Evolutionary conservation across 1,140 invertebrate genomes (phyloP).

Genomic region (Drosophila fuyamai): DNA sequence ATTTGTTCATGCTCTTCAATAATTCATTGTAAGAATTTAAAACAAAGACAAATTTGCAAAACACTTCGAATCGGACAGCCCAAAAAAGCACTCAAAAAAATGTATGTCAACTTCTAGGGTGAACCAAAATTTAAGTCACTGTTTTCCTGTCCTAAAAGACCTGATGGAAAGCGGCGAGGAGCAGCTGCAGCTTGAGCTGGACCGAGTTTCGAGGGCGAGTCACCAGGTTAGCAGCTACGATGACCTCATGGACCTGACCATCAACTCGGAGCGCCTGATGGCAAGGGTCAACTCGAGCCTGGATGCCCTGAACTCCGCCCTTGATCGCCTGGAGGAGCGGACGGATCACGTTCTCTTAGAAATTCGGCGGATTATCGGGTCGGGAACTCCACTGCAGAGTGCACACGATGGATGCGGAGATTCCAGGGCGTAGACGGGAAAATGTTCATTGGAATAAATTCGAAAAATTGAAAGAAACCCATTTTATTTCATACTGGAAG

Average conservation of each 20-base stretch:
- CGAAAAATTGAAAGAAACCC: too few species aligned
- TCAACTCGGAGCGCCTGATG: slow-evolving; percentile 32
- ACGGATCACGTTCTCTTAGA: slow-evolving; percentile 30
- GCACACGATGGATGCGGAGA: slow-evolving; percentile 20
- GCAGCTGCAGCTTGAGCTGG: background rate
- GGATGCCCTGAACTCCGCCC: slow-evolving; percentile 18
- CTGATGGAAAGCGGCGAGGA: slow-evolving; percentile 20
- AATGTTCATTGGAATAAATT: background rate
- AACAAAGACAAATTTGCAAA: slow-evolving; percentile 4
- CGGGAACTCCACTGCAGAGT: background rate
- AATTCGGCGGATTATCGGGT: slow-evolving; percentile 1
- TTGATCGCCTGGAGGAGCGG: slow-evolving; percentile 56
- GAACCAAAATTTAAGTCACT: background rate
- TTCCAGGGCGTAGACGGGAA: slow-evolving; percentile 2
- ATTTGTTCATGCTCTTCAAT: too few species aligned
- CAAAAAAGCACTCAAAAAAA: background rate
- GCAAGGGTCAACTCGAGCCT: slow-evolving; percentile 26
- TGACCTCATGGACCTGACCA: background rate
- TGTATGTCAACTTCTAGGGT: background rate
- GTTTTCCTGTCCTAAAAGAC: background rate
- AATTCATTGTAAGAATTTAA: too few species aligned
- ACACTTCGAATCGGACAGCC: background rate
- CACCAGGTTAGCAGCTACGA: background rate
- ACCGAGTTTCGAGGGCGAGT: background rate
- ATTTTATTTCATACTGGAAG: too few species aligned